Evolutionary conservation across 1,140 invertebrate species (phyloP).

Genomic region (Diorhabda sublineata): DNA sequence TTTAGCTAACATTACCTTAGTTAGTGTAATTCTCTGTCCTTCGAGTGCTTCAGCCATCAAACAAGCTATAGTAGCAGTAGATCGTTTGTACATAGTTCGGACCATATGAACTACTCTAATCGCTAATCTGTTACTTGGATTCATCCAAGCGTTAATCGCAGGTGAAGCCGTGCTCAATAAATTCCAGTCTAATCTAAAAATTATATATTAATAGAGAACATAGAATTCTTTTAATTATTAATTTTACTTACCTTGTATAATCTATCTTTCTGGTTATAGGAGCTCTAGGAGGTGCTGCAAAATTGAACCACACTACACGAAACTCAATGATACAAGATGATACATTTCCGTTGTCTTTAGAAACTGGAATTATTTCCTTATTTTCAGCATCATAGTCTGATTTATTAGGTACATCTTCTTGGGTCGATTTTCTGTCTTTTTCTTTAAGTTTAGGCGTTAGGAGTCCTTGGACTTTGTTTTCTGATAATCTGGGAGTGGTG

Average conservation of each 20-base stretch:
- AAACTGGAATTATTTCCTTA: constrained; percentile 31
- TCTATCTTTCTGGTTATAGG: constrained; percentile 94
- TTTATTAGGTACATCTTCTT: constrained; percentile 16
- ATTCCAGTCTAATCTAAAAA: constrained; percentile 86
- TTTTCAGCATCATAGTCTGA: constrained; percentile 32
- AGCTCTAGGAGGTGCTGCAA: constrained; percentile 90
- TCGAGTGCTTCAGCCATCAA: constrained; percentile 94
- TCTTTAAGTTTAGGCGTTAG: constrained; percentile 31
- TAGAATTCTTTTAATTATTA: neutral
- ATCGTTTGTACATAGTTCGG: constrained; percentile 68
- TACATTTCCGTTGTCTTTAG: constrained; percentile 61
- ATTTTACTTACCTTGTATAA: constrained; percentile 68
- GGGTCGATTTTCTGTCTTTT: constrained; percentile 21
- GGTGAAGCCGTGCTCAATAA: constrained; percentile 91
- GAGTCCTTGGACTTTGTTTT: constrained; percentile 17
- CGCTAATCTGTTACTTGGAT: constrained; percentile 84
- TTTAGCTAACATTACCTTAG: constrained; percentile 58
- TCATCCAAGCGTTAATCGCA: constrained; percentile 96
- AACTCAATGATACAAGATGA: constrained; percentile 82
- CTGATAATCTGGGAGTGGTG: constrained; percentile 28
- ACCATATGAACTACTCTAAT: constrained; percentile 77
- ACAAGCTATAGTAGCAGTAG: constrained; percentile 85
- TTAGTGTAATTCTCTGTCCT: constrained; percentile 71
- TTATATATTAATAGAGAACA: neutral
- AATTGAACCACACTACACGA: constrained; percentile 93